Base-by-base conservation (phyloP, 1,140 invertebrate genomes). In the Drosophila insularis region DNA sequence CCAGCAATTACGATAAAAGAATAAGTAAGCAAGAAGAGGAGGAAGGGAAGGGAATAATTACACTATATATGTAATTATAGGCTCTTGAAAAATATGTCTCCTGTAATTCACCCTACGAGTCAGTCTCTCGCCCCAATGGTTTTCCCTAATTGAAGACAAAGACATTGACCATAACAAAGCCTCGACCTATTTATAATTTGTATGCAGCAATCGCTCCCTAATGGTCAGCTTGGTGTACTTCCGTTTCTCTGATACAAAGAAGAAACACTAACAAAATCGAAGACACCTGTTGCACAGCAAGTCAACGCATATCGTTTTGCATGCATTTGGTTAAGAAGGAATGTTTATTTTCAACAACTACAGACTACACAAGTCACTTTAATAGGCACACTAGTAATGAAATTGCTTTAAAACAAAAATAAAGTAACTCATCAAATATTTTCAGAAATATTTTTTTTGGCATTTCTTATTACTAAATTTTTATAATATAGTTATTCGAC, bases 81-180 rank as follows among this genome's bases (percentile, higher is more conserved):
- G 8, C 35, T 4, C 32, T 37, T 37, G 35, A 37, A 13, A 37
- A 37, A 37, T 37, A 8, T 50, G 17, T 50, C 43, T 21, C 43
- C 43, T 50, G 43, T 11, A 37, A 37, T 4, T 35, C 32, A 35
- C 32, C 32, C 7, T 35, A 8, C 32, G 32, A 35, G 10, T 37
- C 35, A 37, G 10, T 37, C 35, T 37, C 35, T 37, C 11, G 43
- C 17, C 43, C 43, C 43, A 50, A 19, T 50, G 43, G 43, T 50
- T 50, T 21, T 10, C n/a, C 17, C 43, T 50, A 50, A 50, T 50
- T 50, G 43, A 50, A 21, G 43, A 19, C 43, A 50, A 50, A 50
- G 43, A 21, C 19, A 10, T 50, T 50, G 43, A 21, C 43, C 43
- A 50, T 17, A 50, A 50, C 43, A 50, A 50, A 50, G 10, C 43